phyloP scores from a whole-genome alignment of 2,797 vertebrate species.

The Gymnothorax reevesii region DNA sequence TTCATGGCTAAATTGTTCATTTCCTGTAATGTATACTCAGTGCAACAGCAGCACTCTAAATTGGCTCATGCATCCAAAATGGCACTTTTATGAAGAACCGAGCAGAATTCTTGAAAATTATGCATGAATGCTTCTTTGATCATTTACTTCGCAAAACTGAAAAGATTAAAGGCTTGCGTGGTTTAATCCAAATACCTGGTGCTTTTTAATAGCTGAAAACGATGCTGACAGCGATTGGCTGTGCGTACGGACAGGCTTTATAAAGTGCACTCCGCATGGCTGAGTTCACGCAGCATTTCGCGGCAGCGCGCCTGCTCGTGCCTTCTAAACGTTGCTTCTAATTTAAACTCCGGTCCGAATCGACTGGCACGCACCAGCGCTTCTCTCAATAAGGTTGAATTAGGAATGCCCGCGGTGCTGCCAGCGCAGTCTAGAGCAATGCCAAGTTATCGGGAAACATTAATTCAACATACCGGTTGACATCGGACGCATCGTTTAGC shows the following conservation, averaged over 20 bases:
- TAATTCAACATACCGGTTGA: conserved; percentile 5
- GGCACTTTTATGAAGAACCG: background rate
- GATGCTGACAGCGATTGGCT: conserved; percentile 10
- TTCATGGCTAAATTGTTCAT: conserved; percentile 8
- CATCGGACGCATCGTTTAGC: background rate
- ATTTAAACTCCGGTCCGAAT: background rate
- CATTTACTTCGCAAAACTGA: conserved; percentile 7
- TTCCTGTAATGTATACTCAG: background rate
- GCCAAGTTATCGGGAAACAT: conserved; percentile 7
- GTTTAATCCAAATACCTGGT: background rate
- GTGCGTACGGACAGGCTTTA: background rate
- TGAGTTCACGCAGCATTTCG: background rate
- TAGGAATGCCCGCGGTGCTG: conserved; percentile 11
- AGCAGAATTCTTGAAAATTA: background rate
- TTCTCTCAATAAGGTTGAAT: conserved; percentile 14
- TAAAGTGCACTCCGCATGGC: background rate
- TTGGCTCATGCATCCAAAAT: background rate
- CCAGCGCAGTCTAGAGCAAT: background rate
- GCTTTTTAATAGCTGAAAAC: background rate
- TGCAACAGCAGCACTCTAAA: background rate
- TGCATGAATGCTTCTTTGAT: conserved; percentile 10
- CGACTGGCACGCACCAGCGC: background rate
- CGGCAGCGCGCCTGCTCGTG: background rate
- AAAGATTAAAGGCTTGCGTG: background rate
- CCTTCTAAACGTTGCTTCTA: background rate